Percentiles rank a stretch among this genome's conserved stretches.
Evolutionary conservation across 2,797 vertebrate species (phyloP).

Genomic region (Prionace glauca): DNA sequence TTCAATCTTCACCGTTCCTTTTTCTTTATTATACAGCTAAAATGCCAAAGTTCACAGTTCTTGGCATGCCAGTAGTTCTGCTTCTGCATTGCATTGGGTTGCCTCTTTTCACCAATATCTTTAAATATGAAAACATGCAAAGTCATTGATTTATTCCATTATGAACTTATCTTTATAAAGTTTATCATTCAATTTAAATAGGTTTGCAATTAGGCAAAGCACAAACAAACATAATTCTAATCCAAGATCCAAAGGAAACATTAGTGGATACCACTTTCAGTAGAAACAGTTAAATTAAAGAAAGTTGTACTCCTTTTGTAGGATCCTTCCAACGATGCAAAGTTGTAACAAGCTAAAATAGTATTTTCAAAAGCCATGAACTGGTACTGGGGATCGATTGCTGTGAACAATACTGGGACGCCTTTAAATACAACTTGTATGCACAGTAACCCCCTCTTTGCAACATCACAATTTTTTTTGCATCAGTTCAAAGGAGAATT

Average conservation of each 20-base stretch:
- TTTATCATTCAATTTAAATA: conserved; percentile 34
- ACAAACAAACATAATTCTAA: conserved; percentile 29
- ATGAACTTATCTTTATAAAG: conserved; percentile 33
- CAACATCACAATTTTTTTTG: background rate
- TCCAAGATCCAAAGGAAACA: background rate
- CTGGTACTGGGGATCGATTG: background rate
- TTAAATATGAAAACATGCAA: conserved; percentile 34
- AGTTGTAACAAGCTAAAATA: conserved; percentile 1
- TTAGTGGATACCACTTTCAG: conserved; percentile 20
- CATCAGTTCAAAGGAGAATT: background rate
- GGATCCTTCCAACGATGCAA: background rate
- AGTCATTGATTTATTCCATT: conserved; percentile 17
- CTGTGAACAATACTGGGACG: background rate
- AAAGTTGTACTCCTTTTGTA: background rate
- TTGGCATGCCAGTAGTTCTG: conserved; percentile 30
- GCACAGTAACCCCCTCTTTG: background rate
- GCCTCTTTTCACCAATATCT: conserved; percentile 30
- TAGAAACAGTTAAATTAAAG: conserved; percentile 29
- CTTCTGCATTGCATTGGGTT: conserved; percentile 29
- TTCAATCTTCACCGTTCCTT: conserved; percentile 21
- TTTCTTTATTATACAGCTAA: conserved; percentile 28
- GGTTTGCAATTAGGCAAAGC: conserved; percentile 25
- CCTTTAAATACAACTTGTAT: background rate
- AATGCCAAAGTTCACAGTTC: conserved; percentile 27
- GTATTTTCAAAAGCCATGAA: conserved; percentile 19